phyloP scores from a whole-genome alignment of 2,888 invertebrate genomes.

The Nephrotoma appendiculata region DNA sequence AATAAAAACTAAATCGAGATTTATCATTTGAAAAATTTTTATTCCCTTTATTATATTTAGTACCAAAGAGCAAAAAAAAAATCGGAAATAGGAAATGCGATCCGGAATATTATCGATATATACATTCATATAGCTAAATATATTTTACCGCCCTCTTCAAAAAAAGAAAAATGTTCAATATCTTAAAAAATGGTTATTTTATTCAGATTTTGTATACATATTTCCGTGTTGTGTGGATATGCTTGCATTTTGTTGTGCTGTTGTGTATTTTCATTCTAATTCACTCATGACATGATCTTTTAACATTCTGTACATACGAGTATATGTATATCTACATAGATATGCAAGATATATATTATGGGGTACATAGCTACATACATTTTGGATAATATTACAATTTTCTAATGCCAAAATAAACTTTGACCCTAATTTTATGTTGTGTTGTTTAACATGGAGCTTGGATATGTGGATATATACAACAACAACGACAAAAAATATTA shows the following conservation, averaged over 20 bases:
- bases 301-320: background rate
- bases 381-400: background rate
- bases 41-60: background rate
- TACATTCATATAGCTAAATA: too few species aligned
- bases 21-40: background rate
- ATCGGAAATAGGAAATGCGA: conserved; percentile 13
- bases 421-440: background rate
- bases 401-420: background rate
- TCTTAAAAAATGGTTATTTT: background rate
- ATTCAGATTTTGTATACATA: background rate
- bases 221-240: background rate
- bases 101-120: conserved; percentile 10
- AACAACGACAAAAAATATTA: background rate
- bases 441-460: background rate
- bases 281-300: background rate
- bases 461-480: background rate
- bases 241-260: background rate
- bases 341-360: background rate
- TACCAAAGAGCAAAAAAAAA: background rate
- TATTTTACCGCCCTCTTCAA: background rate
- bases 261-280: background rate
- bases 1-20: background rate
- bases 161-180: background rate
- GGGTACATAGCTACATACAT: background rate
- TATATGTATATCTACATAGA: too few species aligned